Conservation (phyloP, 2,113 vertebrate species). For the Chitala chitala region DNA sequence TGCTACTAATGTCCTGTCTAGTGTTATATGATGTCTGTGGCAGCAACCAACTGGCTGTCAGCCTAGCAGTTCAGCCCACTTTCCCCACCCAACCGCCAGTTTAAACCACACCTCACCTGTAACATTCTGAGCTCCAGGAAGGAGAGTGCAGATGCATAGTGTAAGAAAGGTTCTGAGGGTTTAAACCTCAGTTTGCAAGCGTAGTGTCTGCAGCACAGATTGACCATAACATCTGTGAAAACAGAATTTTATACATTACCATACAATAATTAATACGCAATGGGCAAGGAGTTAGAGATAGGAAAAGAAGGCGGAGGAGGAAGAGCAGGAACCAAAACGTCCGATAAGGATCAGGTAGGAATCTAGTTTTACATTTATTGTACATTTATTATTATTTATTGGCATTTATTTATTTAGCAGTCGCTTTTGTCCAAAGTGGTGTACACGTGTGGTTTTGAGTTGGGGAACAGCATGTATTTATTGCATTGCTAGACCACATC, state of each 20-base stretch:
- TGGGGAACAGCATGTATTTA: too few relatives aligned
- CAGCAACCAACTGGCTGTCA: background rate
- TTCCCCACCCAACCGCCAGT: background rate
- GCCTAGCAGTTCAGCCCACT: background rate
- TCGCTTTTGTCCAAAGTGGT: too few relatives aligned
- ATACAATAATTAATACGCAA: background rate
- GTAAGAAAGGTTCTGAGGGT: background rate
- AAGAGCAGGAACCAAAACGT: constrained; percentile 27
- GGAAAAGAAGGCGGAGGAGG: constrained; percentile 29
- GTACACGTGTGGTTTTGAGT: too few relatives aligned
- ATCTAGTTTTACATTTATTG: background rate
- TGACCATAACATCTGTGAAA: too few relatives aligned
- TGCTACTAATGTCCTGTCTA: background rate
- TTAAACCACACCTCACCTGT: background rate
- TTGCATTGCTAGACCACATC: too few relatives aligned
- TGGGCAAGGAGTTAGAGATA: constrained; percentile 31
- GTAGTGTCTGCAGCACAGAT: too few relatives aligned
- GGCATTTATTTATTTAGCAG: background rate
- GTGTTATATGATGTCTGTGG: background rate
- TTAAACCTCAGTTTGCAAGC: too few relatives aligned
- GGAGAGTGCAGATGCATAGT: background rate
- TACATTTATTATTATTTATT: too few relatives aligned
- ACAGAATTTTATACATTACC: too few relatives aligned
- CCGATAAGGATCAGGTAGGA: constrained; percentile 50
- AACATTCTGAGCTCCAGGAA: background rate